These are phyloP conservation scores for Hycleus phaleratus DNA, from an alignment of 1,140 invertebrate species.

Conservation along the genomic window DNA sequence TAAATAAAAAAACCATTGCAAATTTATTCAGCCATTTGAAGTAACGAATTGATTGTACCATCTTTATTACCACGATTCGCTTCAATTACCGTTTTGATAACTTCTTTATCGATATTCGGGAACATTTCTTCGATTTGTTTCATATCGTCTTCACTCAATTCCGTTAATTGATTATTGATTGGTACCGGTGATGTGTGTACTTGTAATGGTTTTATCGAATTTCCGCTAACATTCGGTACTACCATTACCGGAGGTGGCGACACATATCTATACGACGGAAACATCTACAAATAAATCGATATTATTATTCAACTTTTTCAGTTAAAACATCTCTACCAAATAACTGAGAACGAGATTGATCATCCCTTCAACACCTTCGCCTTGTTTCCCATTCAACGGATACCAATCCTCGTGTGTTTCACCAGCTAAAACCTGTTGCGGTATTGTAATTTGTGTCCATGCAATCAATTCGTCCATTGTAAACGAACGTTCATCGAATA, in stretches of 20 bases:
- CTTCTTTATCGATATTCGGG: constrained; percentile 86
- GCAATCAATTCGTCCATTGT: constrained; percentile 93
- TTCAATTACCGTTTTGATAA: constrained; percentile 84
- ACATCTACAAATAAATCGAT: constrained; percentile 10
- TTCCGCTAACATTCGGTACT: constrained; percentile 29
- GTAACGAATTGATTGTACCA: constrained; percentile 78
- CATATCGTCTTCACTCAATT: constrained; percentile 62
- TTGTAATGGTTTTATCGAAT: constrained; percentile 45
- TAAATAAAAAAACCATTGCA: background rate
- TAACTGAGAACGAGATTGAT: constrained; percentile 70
- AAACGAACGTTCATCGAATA: constrained; percentile 95
- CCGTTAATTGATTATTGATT: constrained; percentile 32
- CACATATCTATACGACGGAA: constrained; percentile 23
- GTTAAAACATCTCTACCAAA: constrained; percentile 53
- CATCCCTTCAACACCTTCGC: constrained; percentile 86
- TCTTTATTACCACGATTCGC: constrained; percentile 87
- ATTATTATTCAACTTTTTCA: background rate
- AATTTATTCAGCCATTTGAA: constrained; percentile 72
- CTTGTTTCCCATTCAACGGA: constrained; percentile 82
- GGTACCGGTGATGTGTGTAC: constrained; percentile 43
- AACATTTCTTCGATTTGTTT: constrained; percentile 94
- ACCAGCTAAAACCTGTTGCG: constrained; percentile 70
- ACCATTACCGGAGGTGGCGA: constrained; percentile 26
- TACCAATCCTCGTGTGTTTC: constrained; percentile 93
- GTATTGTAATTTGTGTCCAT: constrained; percentile 82